Evolutionary conservation across 2,113 vertebrate genomes (phyloP).

Genomic region (Grus americana): DNA sequence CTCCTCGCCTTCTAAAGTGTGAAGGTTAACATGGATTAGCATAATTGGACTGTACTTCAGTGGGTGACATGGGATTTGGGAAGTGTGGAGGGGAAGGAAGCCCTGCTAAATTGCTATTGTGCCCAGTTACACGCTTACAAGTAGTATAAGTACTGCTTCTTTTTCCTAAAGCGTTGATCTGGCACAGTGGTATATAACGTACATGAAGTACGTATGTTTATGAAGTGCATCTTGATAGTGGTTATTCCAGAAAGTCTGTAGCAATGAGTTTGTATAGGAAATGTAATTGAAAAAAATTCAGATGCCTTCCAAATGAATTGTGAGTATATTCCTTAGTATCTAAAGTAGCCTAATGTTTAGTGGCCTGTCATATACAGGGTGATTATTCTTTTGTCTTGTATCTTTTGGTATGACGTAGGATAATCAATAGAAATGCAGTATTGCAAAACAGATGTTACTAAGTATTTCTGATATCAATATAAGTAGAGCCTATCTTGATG

Average conservation of each 20-base stretch:
- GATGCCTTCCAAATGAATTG: not conserved
- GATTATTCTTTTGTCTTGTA: not conserved
- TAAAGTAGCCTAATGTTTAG: not conserved
- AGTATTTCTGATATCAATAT: not conserved
- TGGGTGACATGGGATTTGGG: not conserved
- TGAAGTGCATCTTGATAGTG: not conserved
- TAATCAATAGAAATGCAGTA: not conserved
- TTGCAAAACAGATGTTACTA: not conserved
- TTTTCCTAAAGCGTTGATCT: not conserved
- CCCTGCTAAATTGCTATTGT: not conserved
- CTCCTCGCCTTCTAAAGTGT: not conserved
- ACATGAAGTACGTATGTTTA: not conserved
- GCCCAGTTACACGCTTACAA: accelerated
- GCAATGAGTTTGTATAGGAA: not conserved
- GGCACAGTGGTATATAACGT: not conserved
- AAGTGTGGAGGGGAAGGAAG: not conserved
- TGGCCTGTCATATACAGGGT: not conserved
- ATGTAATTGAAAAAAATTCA: not conserved
- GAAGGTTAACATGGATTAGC: not conserved
- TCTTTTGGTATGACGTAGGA: not conserved
- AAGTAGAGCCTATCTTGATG: not conserved
- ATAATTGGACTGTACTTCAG: not conserved
- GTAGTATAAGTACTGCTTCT: not conserved
- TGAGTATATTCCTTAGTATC: not conserved
- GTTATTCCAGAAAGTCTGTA: not conserved